phyloP scores from a whole-genome alignment of 2,888 invertebrate species.

The Koerneria pararmatus region DNA sequence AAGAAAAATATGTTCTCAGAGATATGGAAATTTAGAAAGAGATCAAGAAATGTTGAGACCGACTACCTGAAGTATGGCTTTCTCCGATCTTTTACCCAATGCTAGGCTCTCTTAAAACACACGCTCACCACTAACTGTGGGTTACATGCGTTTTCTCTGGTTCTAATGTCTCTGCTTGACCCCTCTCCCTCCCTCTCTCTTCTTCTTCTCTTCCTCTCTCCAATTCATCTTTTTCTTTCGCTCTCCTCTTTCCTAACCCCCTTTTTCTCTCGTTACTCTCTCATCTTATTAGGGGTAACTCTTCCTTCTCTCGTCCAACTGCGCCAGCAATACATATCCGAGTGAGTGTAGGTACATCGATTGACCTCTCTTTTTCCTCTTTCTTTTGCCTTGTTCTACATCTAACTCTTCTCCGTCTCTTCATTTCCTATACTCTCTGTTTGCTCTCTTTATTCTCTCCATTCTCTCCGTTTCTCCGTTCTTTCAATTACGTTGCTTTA shows the following conservation, averaged over 20 bases:
- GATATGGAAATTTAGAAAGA: no score
- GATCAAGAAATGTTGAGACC: no score
- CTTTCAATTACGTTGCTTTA: conserved; percentile 1
- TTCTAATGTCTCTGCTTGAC: no score
- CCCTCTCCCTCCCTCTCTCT: neutral
- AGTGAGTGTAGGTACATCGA: neutral
- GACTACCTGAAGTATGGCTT: no score
- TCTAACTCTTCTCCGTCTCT: neutral
- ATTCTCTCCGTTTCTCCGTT: neutral
- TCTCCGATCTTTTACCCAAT: no score
- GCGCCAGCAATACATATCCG: neutral
- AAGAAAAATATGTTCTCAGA: no score
- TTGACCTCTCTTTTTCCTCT: neutral
- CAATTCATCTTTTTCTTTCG: neutral
- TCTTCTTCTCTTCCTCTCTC: no score
- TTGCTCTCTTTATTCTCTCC: neutral
- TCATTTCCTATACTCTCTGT: neutral
- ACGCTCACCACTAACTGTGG: no score
- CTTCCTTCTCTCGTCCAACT: conserved; percentile 12
- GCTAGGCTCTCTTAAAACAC: no score
- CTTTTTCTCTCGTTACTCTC: no score
- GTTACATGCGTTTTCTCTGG: no score
- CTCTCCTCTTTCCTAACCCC: no score
- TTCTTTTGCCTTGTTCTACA: neutral
- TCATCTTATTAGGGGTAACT: conserved; percentile 4